Evolutionary conservation across 2,797 vertebrate genomes (phyloP), one percentile per base, ranked within the genome.

Genomic region (Eremophila alpestris): DNA sequence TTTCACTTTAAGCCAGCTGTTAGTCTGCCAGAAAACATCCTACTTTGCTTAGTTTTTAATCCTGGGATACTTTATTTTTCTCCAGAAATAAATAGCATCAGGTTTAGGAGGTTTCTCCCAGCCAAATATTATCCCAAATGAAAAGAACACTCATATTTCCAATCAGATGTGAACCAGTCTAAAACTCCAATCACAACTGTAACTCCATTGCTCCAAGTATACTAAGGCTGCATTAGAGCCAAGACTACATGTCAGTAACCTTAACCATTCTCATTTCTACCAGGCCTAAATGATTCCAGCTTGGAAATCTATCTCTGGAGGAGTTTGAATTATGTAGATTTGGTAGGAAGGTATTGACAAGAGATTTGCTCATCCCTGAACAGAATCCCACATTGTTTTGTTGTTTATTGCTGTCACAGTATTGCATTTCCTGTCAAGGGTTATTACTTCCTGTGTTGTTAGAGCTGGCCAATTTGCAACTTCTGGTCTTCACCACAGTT

Each of bases 1-100:
- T 92, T 97, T 91, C 89, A 87, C 87, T 94, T 93, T 79, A 87
- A 96, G 77, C 76, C 91, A 92, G 83, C 70, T 94, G 70, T 82
- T 83, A 84, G 63, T 56, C 67, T 91, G 91, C 92, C 94, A 96
- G 86, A 91, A 94, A 90, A 68, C 87, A 90, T 94, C 94, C 83
- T 91, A 74, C 75, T 94, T 93, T 59, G 19, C 85, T 88, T 93
- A 83, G 70, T 41, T 86, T 95, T 96, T 81, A 91, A 94, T 92
- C 65, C 71, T 79, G 56, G 60, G 65, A 41, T 92, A 93, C 54
- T 95, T 93, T 90, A 78, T 93, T 96, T 96, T 94, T 94, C 88
- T 95, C 74, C 88, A 95, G 89, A 93, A 96, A 94, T 87, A 90
- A 95, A 84, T 27, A 92, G 60, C 62, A 82, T 94, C 67, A 60